phyloP scores from a whole-genome alignment of 2,113 vertebrate genomes.

The Myrmecobius fasciatus region DNA sequence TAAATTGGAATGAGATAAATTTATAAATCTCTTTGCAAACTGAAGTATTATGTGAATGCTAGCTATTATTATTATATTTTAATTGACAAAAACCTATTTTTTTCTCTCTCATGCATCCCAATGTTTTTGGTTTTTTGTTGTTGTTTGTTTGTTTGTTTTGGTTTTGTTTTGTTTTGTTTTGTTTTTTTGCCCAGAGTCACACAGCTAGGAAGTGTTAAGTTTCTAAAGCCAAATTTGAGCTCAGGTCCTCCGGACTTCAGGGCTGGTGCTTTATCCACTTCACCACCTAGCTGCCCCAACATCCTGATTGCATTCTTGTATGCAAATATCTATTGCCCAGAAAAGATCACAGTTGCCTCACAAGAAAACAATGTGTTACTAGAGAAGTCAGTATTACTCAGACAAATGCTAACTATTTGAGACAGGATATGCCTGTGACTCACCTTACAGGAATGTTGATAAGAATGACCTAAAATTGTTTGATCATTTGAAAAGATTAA shows the following conservation, averaged over 20 bases:
- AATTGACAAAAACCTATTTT: neutral
- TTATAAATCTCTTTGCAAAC: neutral
- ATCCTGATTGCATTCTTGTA: neutral
- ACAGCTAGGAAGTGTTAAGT: too few relatives aligned
- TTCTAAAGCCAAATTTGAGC: too few relatives aligned
- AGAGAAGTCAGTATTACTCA: neutral
- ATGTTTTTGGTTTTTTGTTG: too few relatives aligned
- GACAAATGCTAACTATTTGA: neutral
- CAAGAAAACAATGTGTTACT: neutral
- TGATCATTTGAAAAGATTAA: slow-evolving; percentile 14
- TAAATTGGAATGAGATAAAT: neutral
- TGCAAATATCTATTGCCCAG: neutral
- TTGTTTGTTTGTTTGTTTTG: too few relatives aligned
- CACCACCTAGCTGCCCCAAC: too few relatives aligned
- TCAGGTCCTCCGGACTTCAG: too few relatives aligned
- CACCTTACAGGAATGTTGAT: neutral
- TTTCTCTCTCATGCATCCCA: neutral
- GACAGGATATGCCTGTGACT: neutral
- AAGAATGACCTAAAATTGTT: slow-evolving; percentile 25
- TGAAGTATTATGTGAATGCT: neutral
- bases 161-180: too few relatives aligned
- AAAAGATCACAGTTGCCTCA: neutral
- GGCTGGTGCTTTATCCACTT: too few relatives aligned
- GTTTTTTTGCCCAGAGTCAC: too few relatives aligned
- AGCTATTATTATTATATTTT: neutral